These are phyloP conservation scores for Elanoides forficatus DNA, from an alignment of 2,113 vertebrate species.

Conservation along the genomic window DNA sequence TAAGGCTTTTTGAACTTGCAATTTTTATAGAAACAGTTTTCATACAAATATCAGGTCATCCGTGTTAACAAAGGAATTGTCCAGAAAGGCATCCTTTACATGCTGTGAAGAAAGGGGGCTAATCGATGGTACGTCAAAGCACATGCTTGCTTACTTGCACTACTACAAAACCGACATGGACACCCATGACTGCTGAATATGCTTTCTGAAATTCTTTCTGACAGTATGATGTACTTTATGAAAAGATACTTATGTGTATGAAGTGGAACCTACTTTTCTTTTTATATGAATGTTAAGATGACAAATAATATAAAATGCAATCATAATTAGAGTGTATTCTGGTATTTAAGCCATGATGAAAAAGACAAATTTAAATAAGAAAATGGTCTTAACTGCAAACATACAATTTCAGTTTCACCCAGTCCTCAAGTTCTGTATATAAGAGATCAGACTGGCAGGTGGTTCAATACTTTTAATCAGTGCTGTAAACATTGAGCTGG, in stretches of 20 bases:
- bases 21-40: neutral
- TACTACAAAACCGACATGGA: neutral
- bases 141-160: neutral
- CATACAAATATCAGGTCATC: neutral
- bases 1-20: neutral
- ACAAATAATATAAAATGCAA: neutral
- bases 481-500: neutral
- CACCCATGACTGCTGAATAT: neutral
- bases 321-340: neutral
- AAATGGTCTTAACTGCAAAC: neutral
- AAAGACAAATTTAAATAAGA: neutral
- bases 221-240: neutral
- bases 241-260: neutral
- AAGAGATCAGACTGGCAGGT: neutral
- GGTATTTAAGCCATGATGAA: neutral
- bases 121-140: fast-evolving
- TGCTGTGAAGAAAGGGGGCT: too few relatives aligned
- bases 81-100: neutral
- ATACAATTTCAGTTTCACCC: neutral
- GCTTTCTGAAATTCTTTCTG: neutral
- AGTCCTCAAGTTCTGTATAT: neutral
- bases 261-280: neutral
- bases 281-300: neutral
- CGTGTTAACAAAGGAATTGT: neutral
- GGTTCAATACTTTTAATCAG: neutral